Evolutionary conservation across 2,797 vertebrate genomes (phyloP).

Genomic region (Bradypodion pumilum): DNA sequence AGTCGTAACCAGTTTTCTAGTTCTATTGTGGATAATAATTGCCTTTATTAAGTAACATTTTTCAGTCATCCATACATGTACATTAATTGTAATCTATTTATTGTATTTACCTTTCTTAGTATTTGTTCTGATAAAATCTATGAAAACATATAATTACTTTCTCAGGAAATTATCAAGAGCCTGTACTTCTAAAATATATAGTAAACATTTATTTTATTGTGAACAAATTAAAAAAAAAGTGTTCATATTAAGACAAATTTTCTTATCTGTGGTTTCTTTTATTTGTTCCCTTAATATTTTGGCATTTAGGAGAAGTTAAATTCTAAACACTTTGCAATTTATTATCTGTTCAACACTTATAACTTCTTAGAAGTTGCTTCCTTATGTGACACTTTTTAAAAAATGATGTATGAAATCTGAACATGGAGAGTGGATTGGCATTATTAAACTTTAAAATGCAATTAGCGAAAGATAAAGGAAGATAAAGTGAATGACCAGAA

Average conservation of each 20-base stretch:
- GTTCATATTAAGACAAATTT: not conserved
- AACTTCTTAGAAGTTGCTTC: not conserved
- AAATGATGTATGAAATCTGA: not conserved
- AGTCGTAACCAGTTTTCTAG: conserved; percentile 51
- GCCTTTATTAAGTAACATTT: conserved; percentile 49
- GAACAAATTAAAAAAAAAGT: not conserved
- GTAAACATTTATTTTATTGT: not conserved
- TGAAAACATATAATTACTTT: conserved; percentile 57
- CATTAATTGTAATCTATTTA: conserved; percentile 47
- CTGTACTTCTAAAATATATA: conserved; percentile 27
- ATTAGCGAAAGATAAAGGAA: not conserved
- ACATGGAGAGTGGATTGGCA: not conserved
- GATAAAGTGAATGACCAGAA: too few species aligned
- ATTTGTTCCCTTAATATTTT: not conserved
- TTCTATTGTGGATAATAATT: conserved; percentile 44
- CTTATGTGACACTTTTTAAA: not conserved
- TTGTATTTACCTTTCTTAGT: conserved; percentile 53
- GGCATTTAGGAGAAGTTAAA: not conserved
- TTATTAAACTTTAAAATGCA: not conserved
- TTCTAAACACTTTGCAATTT: not conserved
- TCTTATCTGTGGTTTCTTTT: not conserved
- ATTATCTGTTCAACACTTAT: not conserved
- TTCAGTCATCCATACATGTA: too few species aligned
- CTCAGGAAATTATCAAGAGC: conserved; percentile 52
- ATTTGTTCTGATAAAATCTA: conserved; percentile 52